Evolutionary conservation across 2,888 invertebrate genomes (phyloP).

Genomic region (Empis livida): DNA sequence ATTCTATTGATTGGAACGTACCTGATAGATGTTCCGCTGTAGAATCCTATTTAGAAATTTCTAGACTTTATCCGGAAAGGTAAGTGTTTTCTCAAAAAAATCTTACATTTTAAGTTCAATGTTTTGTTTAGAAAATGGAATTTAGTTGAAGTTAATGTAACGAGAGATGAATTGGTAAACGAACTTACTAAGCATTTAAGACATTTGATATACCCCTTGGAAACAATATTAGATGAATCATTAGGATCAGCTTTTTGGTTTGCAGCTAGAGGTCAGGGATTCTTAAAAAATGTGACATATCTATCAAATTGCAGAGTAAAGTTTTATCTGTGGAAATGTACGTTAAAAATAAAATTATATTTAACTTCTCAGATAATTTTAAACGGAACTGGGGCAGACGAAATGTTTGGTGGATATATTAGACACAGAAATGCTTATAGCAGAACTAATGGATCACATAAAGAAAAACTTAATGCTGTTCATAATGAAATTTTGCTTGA

Average conservation of each 20-base stretch:
- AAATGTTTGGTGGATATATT: slow-evolving; percentile 88
- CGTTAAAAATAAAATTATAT: too few species aligned
- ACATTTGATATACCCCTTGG: slow-evolving; percentile 71
- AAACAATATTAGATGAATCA: slow-evolving; percentile 88
- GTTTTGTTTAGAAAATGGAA: slow-evolving; percentile 54
- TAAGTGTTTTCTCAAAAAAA: slow-evolving; percentile 17
- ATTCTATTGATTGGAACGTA: slow-evolving; percentile 43
- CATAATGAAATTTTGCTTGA: slow-evolving; percentile 59
- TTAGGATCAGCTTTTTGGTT: slow-evolving; percentile 96
- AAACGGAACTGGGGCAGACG: slow-evolving; percentile 93
- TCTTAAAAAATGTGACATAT: slow-evolving; percentile 1
- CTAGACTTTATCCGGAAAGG: slow-evolving; percentile 50
- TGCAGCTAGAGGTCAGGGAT: slow-evolving; percentile 63
- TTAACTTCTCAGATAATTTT: slow-evolving; percentile 49
- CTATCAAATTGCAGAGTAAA: slow-evolving; percentile 4
- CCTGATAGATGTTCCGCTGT: slow-evolving; percentile 76
- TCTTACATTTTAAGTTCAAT: not conserved
- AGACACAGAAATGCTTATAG: slow-evolving; percentile 66
- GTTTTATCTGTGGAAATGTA: too few species aligned
- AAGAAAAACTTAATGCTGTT: slow-evolving; percentile 38
- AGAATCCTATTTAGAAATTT: slow-evolving; percentile 55
- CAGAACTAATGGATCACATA: slow-evolving; percentile 40
- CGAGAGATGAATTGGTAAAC: slow-evolving; percentile 47
- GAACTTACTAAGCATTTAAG: slow-evolving; percentile 47
- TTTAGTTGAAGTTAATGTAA: slow-evolving; percentile 67